Base-by-base conservation (phyloP, 2,888 invertebrate species). In the Dolichomitus sp. region DNA sequence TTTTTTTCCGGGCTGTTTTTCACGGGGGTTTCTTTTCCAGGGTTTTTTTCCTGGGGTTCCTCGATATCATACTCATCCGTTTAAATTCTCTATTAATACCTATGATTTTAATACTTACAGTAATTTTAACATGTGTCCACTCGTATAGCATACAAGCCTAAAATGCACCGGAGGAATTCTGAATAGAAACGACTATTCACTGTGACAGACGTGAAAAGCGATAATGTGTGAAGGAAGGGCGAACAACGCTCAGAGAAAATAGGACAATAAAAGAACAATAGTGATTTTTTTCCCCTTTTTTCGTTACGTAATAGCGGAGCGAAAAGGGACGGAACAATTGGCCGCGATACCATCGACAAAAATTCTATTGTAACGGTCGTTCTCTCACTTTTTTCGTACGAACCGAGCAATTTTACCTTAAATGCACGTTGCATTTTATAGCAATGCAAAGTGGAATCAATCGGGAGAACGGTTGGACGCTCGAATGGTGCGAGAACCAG, bases 391-490 rank as follows among this genome's bases (percentile, higher is more conserved):
- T 80, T 78, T 52, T 77, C 72, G 72, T 83, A 72, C 83, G 76
- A 80, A 80, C 75, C 83, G n/a, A 72, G 83, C 81, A 84, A 85
- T 84, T 81, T 81, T 74, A 75, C 77, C 83, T 86, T 86, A 85
- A 85, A 86, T 80, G 87, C 85, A 81, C 74, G 78, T 76, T 79
- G 80, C 83, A 84, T 86, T 78, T 85, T 84, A 81, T 81, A 81
- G 84, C 84, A 83, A 85, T 84, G 85, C 85, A 87, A 83, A 86
- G 87, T 84, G 82, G 85, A 76, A 84, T 84, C 84, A 85, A 86
- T 87, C 86, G 87, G 78, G 69, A 80, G 68, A 69, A 83, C 70
- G 83, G 80, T 54, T 37, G 70, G 65, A 52, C 66, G 50, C 17
- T 69, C 70, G 81, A 80, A 73, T 57, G 59, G 33, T 12, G 72